phyloP scores from a whole-genome alignment of 2,888 invertebrate genomes.

The Temnothorax unifasciatus region DNA sequence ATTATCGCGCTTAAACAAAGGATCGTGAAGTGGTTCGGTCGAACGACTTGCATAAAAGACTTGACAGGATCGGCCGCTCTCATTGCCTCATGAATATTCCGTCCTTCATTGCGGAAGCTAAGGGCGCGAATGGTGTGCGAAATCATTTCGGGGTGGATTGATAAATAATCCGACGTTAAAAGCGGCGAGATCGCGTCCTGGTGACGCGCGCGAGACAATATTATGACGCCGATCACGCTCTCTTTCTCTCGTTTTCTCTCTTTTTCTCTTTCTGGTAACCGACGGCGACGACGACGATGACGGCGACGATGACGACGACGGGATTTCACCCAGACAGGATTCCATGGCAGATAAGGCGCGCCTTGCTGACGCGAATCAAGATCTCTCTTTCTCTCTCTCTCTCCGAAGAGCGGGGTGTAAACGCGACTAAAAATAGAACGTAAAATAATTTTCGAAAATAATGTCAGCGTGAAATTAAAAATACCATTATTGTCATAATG shows the following conservation, averaged over 20 bases:
- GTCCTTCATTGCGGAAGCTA: conserved; percentile 40
- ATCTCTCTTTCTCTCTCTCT: conserved; percentile 25
- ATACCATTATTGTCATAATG: conserved; percentile 24
- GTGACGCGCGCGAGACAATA: conserved; percentile 34
- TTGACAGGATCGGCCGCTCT: conserved; percentile 54
- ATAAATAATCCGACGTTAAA: conserved; percentile 61
- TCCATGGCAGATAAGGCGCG: conserved; percentile 8
- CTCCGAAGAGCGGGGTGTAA: not conserved
- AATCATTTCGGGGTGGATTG: conserved; percentile 57
- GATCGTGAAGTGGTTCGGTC: conserved; percentile 46
- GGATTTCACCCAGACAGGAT: conserved; percentile 23
- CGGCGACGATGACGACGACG: not conserved
- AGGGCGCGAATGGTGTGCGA: conserved; percentile 43
- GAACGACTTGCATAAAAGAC: conserved; percentile 60
- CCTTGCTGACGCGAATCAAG: conserved; percentile 23
- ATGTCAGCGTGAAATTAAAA: conserved; percentile 25
- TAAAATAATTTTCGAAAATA: conserved; percentile 48
- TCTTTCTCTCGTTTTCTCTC: not conserved
- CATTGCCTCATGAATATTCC: conserved; percentile 63
- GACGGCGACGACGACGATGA: not conserved
- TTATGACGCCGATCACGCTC: conserved; percentile 4
- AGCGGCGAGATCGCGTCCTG: conserved; percentile 6
- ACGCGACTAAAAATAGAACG: not conserved
- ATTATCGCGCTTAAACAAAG: conserved; percentile 63
- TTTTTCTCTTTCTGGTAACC: too few relatives aligned